Evolutionary conservation across 1,140 invertebrate genomes (phyloP).

Genomic region (Drosophila pseudoobscura): DNA sequence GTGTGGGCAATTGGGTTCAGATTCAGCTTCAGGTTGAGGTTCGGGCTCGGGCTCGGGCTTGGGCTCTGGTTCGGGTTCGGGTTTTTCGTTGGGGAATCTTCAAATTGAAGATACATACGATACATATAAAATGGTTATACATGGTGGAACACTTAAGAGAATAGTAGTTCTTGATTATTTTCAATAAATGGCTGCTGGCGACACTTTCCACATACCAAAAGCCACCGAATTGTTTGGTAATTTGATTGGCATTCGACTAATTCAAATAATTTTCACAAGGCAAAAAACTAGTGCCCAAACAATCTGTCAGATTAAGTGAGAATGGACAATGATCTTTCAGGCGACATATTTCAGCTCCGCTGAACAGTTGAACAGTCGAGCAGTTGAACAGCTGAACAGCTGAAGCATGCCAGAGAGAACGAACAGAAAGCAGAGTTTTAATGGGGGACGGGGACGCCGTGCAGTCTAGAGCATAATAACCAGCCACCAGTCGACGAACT

Average conservation of each 20-base stretch:
- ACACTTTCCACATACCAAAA: conserved; percentile 5
- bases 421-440: background rate
- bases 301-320: conserved; percentile 18
- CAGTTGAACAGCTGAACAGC: background rate
- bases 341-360: conserved; percentile 55
- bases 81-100: too few relatives aligned
- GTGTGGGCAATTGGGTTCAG: conserved; percentile 38
- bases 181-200: background rate
- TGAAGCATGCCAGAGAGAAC: conserved; percentile 17
- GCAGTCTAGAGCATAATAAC: conserved; percentile 71
- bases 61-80: too few relatives aligned
- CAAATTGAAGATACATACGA: background rate
- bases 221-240: conserved; percentile 26
- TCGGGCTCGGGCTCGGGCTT: too few relatives aligned
- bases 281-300: conserved; percentile 29
- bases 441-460: conserved; percentile 57
- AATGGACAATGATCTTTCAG: conserved; percentile 16
- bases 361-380: conserved; percentile 2
- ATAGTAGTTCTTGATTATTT: background rate
- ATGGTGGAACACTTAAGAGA: background rate
- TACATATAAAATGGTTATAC: background rate
- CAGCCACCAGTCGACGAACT: conserved; percentile 37
- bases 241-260: conserved; percentile 29
- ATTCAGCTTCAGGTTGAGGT: too few relatives aligned
- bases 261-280: conserved; percentile 34